Conservation (phyloP, 2,888 invertebrate genomes). For the Callyntrura sp. region DNA sequence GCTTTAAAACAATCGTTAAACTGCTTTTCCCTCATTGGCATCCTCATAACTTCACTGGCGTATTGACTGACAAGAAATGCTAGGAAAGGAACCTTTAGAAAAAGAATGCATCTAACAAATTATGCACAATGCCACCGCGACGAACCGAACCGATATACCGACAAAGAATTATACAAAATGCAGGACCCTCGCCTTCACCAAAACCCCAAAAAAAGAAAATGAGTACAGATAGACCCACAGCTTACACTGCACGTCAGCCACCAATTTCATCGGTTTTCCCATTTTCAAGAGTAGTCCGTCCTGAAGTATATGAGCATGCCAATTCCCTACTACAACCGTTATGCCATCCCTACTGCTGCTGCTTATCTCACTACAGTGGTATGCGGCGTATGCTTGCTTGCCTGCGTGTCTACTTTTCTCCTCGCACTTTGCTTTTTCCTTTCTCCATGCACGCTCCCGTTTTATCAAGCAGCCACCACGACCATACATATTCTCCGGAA, state of each 20-base stretch:
- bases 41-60: not conserved
- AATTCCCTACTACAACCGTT: not conserved
- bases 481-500: conserved; percentile 70
- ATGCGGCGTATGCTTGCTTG: too few species aligned
- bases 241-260: not conserved
- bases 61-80: conserved; percentile 25
- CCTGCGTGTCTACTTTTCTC: too few species aligned
- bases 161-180: not conserved
- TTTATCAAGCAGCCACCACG: conserved; percentile 7
- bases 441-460: not conserved
- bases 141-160: not conserved
- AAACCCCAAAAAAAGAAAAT: too few species aligned
- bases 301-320: not conserved
- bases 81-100: not conserved
- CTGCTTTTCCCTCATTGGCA: not conserved
- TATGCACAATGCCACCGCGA: too few species aligned
- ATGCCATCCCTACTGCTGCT: conserved; percentile 8
- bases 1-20: not conserved
- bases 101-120: conserved; percentile 14
- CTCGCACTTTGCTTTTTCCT: too few species aligned
- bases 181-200: not conserved
- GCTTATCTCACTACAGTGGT: conserved; percentile 19
- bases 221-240: too few species aligned
- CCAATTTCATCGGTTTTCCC: not conserved
- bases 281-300: too few species aligned